Evolutionary conservation across 2,888 invertebrate genomes (phyloP).

Genomic region (Diplolepis rosae): DNA sequence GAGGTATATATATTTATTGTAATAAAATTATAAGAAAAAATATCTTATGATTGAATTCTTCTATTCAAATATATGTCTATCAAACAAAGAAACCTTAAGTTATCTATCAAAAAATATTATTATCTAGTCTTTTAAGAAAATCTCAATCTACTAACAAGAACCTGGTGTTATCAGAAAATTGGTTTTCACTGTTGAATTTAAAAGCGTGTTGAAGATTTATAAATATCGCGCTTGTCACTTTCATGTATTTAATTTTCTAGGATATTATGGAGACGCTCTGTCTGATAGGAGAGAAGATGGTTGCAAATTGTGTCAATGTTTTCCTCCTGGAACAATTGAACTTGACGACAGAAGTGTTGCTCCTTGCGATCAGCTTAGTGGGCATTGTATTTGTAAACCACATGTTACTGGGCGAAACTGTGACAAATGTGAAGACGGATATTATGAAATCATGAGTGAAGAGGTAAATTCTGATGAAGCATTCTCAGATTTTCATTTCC

Average conservation of each 20-base stretch:
- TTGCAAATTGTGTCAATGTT: slow-evolving; percentile 91
- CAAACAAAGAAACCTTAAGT: too few relatives aligned
- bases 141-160: too few relatives aligned
- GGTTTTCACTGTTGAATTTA: too few relatives aligned
- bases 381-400: slow-evolving; percentile 86
- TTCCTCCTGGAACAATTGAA: slow-evolving; percentile 86
- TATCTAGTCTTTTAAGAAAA: too few relatives aligned
- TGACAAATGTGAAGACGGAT: slow-evolving; percentile 89
- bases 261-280: slow-evolving; percentile 95
- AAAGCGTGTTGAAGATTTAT: too few relatives aligned
- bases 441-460: slow-evolving; percentile 86
- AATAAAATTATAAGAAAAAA: slow-evolving; percentile 76
- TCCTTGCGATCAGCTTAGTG: slow-evolving; percentile 87
- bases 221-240: too few relatives aligned
- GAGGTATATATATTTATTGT: slow-evolving; percentile 77
- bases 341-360: slow-evolving; percentile 80
- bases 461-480: slow-evolving; percentile 74
- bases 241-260: slow-evolving; percentile 68
- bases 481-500: too few relatives aligned
- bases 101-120: too few relatives aligned
- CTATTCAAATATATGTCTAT: not conserved
- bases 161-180: too few relatives aligned
- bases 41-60: slow-evolving; percentile 54
- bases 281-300: slow-evolving; percentile 91
- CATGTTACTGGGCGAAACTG: slow-evolving; percentile 89